Evolutionary conservation across 2,797 vertebrate genomes (phyloP), one percentile per base, ranked within the genome.

Genomic region (Rhynchotus rufescens): DNA sequence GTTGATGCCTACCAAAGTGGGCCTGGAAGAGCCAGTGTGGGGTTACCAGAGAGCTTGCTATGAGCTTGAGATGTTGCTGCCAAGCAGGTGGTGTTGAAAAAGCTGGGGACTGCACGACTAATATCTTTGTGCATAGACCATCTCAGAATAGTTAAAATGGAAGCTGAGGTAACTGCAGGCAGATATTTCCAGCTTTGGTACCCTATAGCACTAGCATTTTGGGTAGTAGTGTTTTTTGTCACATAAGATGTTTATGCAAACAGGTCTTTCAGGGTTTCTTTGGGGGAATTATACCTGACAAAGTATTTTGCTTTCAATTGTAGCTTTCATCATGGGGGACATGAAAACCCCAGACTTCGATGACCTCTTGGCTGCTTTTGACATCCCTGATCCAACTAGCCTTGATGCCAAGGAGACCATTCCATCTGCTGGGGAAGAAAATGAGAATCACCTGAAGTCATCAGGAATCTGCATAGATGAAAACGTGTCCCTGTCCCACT

Each of bases 321-420:
- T 94, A 97, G 97, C 95, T 90, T 96, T 96, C 98, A 98, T 98
- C 98, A 99, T 99, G 99, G 99, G 99, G 98, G 99, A 99, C 97
- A 99, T 99, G 99, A 99, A 99, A 98, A 99, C 99, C 96, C 99
- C 99, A 32, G 99, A 99, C 98, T 99, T 99, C 88, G 99, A 99
- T 95, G 99, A 99, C 97, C 99, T 99, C 56, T 96, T 99, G 97
- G 99, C 99, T 89, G 99, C 99, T 93, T 99, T 99, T 97, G 99
- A 99, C 98, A 99, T 99, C 98, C 99, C 99, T 26, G 99, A 99
- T 97, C 98, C 99, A 0, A 99, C 99, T 14, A 98, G 99, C 95
- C 98, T 99, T 42, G 99, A 99, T 92, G 98, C 98, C 92, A 99
- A 99, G 97, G 99, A 99, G 97, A 97, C 98, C 91, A 98, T 98